Percentiles rank a stretch among this genome's conserved stretches.
Evolutionary conservation across 2,797 vertebrate genomes (phyloP).

Genomic region (Argentina silus): DNA sequence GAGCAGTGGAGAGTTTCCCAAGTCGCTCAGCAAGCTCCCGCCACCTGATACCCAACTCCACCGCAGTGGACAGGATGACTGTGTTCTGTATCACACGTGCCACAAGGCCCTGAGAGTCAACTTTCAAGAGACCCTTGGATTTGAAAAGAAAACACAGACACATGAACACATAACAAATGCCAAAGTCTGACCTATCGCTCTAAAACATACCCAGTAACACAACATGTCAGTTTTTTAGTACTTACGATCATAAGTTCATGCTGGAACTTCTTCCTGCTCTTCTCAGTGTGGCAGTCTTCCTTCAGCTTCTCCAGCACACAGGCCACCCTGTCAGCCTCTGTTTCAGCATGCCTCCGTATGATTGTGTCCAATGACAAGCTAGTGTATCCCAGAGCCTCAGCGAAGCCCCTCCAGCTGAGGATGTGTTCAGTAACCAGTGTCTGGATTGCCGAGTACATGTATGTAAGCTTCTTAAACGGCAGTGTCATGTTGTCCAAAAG

Average conservation of each 20-base stretch:
- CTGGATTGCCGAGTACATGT: slow-evolving; percentile 93
- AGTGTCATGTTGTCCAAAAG: slow-evolving; percentile 89
- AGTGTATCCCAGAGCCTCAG: slow-evolving; percentile 86
- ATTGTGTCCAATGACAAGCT: slow-evolving; percentile 80
- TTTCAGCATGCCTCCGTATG: slow-evolving; percentile 73
- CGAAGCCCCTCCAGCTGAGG: slow-evolving; percentile 87
- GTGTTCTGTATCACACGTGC: slow-evolving; percentile 89
- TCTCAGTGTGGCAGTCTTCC: slow-evolving; percentile 92
- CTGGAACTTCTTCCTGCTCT: slow-evolving; percentile 86
- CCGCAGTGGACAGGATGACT: slow-evolving; percentile 90
- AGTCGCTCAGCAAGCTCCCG: slow-evolving; percentile 90
- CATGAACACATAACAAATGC: not conserved
- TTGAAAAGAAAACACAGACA: slow-evolving; percentile 11
- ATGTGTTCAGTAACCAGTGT: slow-evolving; percentile 88
- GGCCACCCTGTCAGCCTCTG: slow-evolving; percentile 88
- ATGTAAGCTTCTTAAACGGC: slow-evolving; percentile 94
- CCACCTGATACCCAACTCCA: slow-evolving; percentile 91
- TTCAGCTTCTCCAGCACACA: slow-evolving; percentile 92
- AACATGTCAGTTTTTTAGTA: slow-evolving; percentile 15
- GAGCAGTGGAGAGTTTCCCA: slow-evolving; percentile 85
- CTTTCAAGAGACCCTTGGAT: slow-evolving; percentile 89
- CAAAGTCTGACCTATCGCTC: not conserved
- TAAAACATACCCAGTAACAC: not conserved
- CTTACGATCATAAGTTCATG: slow-evolving; percentile 92
- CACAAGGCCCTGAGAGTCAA: slow-evolving; percentile 87